Base-by-base conservation (phyloP, 2,888 invertebrate species). In the Leucophenga montana region DNA sequence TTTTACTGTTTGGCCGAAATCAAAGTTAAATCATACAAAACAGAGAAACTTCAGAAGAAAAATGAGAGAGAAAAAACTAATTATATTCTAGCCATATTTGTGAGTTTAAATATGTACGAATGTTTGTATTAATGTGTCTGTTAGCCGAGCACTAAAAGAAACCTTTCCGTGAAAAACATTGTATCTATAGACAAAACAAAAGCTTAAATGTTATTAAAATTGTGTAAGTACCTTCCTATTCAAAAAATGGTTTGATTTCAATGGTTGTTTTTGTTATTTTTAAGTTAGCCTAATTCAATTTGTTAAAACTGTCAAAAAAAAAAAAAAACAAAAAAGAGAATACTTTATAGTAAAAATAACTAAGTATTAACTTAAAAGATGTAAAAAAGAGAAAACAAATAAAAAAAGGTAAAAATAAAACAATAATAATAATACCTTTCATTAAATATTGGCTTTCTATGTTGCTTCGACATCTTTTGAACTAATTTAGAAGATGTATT, bases 401-500 rank as follows among this genome's bases (percentile, higher is more conserved):
- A 54, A 18, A n/a, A 53, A 14, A 18, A 54, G n/a, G 1, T 54
- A 54, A 22, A 54, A 54, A 54, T 14, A 20, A 54, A 54, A 54
- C 4, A 54, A 22, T 14, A 18, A 4, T 18, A 54, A 54, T 18
- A 54, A 54, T 20, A 18, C 18, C 1, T 13, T 20, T 54, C 18
- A 54, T 20, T 54, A 54, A 18, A 18, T 16, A 54, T 54, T 6
- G 18, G 18, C n/a, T 53, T 33, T 33, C 8, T 33, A 39, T 39
- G 39, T 1, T 1, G 39, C n/a, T n/a, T n/a, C 33, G 33, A 8
- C 8, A 5, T 33, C 8, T 39, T 11, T 39, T 39, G 8, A 39
- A 39, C 11, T 39, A 8, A 39, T 11, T 78, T 82, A 80, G 79
- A 82, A 67, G 78, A 82, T 79, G 80, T n/a, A n/a, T n/a, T n/a